Base-by-base conservation (phyloP, 2,888 invertebrate genomes). In the Baccha elongata region DNA sequence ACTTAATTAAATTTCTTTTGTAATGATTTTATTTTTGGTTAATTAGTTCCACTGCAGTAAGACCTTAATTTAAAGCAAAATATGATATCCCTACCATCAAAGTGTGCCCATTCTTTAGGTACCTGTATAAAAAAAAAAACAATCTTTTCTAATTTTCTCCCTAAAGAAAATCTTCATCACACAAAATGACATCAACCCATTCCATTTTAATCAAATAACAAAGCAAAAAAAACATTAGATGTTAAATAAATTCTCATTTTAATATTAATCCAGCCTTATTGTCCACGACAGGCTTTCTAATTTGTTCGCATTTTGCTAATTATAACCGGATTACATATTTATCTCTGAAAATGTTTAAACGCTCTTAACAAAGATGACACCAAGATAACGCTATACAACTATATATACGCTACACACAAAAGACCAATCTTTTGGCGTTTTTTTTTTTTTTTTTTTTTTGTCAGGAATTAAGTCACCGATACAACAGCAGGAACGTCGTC, bases 241-340 rank as follows among this genome's bases (percentile, higher is more conserved):
- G 69, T 40, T 13, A 76, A 76, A 76, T 76, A 81, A 81, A 76
- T 81, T 76, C 76, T 52, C 62, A 67, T 71, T 58, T 67, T 81
- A 81, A 76, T 81, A 76, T 72, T 76, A 67, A 76, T 81, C 81
- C 29, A 35, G 71, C 40, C 35, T 35, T 32, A 53, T 62, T 71
- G 76, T 55, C 76, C 76, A 53, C 60, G 46, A 71, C 75, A 75
- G 65, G 65, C 50, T 62, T 62, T 48, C 67, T 81, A 76, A 76
- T 76, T 81, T 81, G 76, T 72, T 72, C 48, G 40, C 35, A 35
- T 60, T 60, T 65, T 86, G 85, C 86, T 87, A 86, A 87, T 87
- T 87, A 87, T 87, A 86, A 86, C 86, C 84, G 87, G 87, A 86
- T 87, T 87, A 87, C 87, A 87, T 87, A 86, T 86, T 87, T 87